Percentiles rank a stretch among this genome's conserved stretches.
Evolutionary conservation across 2,888 invertebrate genomes (phyloP).

Genomic region (Xestoiulus laeticollis): DNA sequence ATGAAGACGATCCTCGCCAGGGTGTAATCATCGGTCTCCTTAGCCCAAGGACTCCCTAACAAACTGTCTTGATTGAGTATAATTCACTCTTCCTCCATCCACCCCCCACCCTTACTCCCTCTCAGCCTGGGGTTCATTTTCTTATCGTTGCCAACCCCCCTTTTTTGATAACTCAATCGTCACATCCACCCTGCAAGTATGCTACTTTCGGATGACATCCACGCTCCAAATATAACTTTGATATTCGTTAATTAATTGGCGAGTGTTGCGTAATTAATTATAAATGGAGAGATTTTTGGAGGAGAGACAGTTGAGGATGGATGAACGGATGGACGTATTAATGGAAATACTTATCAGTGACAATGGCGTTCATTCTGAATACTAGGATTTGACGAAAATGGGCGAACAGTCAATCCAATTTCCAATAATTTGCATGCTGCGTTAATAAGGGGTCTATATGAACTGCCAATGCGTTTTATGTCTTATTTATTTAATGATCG

Average conservation of each 20-base stretch:
- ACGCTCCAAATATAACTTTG: not conserved
- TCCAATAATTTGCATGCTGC: not conserved
- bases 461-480: not conserved
- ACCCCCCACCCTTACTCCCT: not conserved
- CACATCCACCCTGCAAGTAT: not conserved
- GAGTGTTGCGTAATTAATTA: conserved; percentile 1
- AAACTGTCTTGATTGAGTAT: conserved; percentile 50
- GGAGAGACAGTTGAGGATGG: not conserved
- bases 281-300: not conserved
- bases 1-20: conserved; percentile 24
- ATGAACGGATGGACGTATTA: not conserved
- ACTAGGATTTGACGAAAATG: not conserved
- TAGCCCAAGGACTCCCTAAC: conserved; percentile 42
- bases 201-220: not conserved
- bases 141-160: conserved; percentile 15
- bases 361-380: not conserved
- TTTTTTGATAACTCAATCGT: conserved; percentile 20
- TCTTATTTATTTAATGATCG: not conserved
- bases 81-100: conserved; percentile 44
- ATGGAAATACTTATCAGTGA: not conserved
- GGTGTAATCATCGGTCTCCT: conserved; percentile 42
- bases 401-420: not conserved
- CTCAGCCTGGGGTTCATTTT: conserved; percentile 4
- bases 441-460: not conserved
- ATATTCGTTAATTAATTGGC: conserved; percentile 35